A percentile compares a stretch with the other conserved stretches of the same genome.
phyloP scores from a whole-genome alignment of 2,113 vertebrate species.

The Sinocyclocheilus rhinocerous region DNA sequence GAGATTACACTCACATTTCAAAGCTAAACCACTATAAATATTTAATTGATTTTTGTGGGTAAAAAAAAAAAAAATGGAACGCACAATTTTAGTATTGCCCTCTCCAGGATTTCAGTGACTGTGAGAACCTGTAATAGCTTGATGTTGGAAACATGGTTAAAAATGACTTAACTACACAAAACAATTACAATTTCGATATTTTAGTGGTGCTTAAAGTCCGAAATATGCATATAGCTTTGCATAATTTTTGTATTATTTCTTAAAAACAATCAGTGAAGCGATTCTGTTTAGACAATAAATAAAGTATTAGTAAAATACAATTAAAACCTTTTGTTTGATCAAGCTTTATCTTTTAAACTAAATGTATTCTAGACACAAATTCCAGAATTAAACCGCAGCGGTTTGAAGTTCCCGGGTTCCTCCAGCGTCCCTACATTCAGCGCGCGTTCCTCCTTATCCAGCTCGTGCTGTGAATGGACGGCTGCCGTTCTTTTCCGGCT shows the following conservation, averaged over 20 bases:
- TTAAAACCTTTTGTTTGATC: background rate
- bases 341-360: background rate
- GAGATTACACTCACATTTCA: too few species aligned
- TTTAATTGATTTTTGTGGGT: background rate
- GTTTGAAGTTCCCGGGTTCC: constrained; percentile 56
- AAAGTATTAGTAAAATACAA: background rate
- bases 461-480: constrained; percentile 76
- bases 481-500: constrained; percentile 66
- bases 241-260: background rate
- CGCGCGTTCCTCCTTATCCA: constrained; percentile 56
- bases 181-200: background rate
- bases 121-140: background rate
- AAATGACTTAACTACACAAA: background rate
- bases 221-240: background rate
- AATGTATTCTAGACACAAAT: background rate
- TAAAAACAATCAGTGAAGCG: background rate
- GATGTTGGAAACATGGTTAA: background rate
- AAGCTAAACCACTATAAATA: background rate
- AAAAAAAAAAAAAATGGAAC: background rate
- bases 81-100: background rate
- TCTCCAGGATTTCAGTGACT: background rate
- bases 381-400: too few species aligned
- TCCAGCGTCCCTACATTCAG: constrained; percentile 55
- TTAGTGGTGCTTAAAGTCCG: background rate
- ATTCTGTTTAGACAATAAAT: background rate